These are phyloP conservation scores for Anastrepha obliqua DNA, from an alignment of 1,140 invertebrate species.

Conservation along the genomic window DNA sequence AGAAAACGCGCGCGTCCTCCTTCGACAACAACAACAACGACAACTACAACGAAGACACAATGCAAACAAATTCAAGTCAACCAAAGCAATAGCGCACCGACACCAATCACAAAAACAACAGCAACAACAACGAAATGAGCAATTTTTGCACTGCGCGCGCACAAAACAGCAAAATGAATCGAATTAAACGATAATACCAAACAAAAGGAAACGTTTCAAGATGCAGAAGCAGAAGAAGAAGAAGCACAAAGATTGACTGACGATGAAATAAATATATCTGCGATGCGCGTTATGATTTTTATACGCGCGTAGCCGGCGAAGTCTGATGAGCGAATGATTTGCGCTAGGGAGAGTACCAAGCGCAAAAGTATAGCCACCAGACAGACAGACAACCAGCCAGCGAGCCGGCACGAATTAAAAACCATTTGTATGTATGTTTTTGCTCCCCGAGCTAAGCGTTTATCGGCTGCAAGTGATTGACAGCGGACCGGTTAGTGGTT, in stretches of 20 bases:
- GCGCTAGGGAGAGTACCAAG: slow-evolving; percentile 25
- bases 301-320: slow-evolving; percentile 52
- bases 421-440: not conserved
- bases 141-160: slow-evolving; percentile 9
- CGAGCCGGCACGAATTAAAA: slow-evolving; percentile 6
- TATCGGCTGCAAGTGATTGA: slow-evolving; percentile 26
- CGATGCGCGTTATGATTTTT: slow-evolving; percentile 23
- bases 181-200: not conserved
- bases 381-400: not conserved
- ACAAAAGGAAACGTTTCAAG: not conserved
- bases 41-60: not conserved
- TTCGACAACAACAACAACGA: not conserved
- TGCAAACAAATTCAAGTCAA: slow-evolving; percentile 16
- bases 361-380: not conserved
- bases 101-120: not conserved
- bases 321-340: slow-evolving; percentile 56
- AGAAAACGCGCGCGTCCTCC: slow-evolving; percentile 40
- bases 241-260: not conserved
- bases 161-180: slow-evolving; percentile 1
- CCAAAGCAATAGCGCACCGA: not conserved
- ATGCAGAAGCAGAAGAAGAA: not conserved
- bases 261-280: not conserved
- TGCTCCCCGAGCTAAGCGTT: not conserved
- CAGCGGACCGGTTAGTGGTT: slow-evolving; percentile 28
- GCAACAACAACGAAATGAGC: slow-evolving; percentile 18